Conservation (phyloP, 2,113 vertebrate genomes). For the Baryphthengus martii region DNA sequence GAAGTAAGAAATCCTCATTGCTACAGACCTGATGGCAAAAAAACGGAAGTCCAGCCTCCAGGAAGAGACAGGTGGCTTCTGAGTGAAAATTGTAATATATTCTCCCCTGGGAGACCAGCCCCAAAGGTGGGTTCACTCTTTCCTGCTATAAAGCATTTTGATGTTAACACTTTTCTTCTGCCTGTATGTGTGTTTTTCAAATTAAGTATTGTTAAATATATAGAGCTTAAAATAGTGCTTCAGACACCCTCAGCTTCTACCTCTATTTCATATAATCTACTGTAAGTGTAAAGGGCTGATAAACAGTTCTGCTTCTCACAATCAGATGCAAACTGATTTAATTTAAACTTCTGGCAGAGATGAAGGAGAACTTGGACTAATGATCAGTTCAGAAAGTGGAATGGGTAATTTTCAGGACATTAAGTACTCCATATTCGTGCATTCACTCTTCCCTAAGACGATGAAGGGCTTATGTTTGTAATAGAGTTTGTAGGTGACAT, state of each 20-base stretch:
- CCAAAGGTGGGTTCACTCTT: slow-evolving; percentile 65
- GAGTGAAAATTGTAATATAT: slow-evolving; percentile 16
- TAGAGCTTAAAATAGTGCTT: slow-evolving; percentile 60
- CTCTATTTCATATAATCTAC: slow-evolving; percentile 48
- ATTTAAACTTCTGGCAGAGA: slow-evolving; percentile 46
- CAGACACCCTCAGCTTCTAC: slow-evolving; percentile 34
- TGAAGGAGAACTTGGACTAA: neutral
- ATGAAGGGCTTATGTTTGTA: neutral
- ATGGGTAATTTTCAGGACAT: neutral
- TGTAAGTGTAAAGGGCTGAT: neutral
- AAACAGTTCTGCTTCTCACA: neutral
- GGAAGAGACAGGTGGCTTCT: slow-evolving; percentile 57
- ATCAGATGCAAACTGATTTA: slow-evolving; percentile 25
- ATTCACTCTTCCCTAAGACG: neutral
- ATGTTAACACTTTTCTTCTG: slow-evolving; percentile 67
- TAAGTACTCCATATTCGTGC: neutral
- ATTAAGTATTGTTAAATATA: slow-evolving; percentile 68
- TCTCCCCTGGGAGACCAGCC: slow-evolving; percentile 56
- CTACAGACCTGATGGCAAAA: neutral
- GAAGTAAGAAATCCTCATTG: neutral
- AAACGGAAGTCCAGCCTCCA: neutral
- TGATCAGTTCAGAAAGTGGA: neutral
- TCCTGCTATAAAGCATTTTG: slow-evolving; percentile 61
- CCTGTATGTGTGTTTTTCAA: slow-evolving; percentile 68
- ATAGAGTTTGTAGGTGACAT: neutral